phyloP scores from a whole-genome alignment of 2,797 vertebrate genomes.

The Chiroxiphia lanceolata region DNA sequence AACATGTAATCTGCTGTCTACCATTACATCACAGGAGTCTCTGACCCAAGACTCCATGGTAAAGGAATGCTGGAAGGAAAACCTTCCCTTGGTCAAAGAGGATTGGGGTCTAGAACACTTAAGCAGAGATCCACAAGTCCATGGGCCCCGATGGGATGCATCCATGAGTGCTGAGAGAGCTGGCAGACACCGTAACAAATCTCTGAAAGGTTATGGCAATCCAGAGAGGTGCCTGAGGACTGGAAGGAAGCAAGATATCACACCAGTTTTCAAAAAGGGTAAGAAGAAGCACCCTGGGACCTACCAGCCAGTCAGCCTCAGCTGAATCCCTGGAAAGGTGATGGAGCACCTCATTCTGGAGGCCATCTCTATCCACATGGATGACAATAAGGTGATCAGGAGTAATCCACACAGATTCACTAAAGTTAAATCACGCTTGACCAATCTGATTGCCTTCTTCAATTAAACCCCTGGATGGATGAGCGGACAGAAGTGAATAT shows the following conservation, averaged over 20 bases:
- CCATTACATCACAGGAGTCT: background rate
- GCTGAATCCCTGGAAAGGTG: background rate
- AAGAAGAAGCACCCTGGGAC: background rate
- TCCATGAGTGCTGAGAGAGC: background rate
- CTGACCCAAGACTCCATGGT: background rate
- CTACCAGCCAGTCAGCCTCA: background rate
- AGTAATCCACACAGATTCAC: background rate
- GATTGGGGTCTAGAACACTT: background rate
- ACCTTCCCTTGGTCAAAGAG: background rate
- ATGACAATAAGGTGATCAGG: background rate
- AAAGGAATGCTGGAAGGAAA: background rate
- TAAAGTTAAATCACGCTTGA: background rate
- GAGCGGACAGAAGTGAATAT: background rate
- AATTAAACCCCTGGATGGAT: background rate
- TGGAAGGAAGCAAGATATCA: background rate
- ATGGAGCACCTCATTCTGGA: background rate
- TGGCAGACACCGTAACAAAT: background rate
- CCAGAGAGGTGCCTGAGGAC: background rate
- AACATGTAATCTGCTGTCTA: background rate
- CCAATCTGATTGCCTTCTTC: background rate
- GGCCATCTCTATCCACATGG: background rate
- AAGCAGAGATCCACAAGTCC: background rate
- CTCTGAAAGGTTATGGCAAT: background rate
- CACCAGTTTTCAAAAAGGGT: background rate
- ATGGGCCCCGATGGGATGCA: accelerated